Base-by-base conservation (phyloP, 1,140 invertebrate species). In the Archivesica marissinica region DNA sequence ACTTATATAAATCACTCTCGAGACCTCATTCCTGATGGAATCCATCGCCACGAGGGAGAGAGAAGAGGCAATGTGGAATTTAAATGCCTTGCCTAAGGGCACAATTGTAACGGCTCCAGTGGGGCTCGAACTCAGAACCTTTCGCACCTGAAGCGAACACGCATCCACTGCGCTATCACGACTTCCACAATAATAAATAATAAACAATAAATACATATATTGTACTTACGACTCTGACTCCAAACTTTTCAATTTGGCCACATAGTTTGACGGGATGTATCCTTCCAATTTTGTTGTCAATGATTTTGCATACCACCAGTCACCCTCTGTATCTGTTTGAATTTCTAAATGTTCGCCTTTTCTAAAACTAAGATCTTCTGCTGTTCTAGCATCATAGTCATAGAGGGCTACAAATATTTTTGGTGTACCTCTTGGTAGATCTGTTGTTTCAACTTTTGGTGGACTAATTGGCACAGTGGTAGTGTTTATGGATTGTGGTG, bases 241-340 rank as follows among this genome's bases (percentile, higher is more conserved):
- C 92, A 99, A 99, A 86, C 98, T 99, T 95, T 99, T 99, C 91
- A 99, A 95, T 94, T 99, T 98, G 88, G 99, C 99, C 86, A 99
- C 98, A 96, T 99, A 99, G 95, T 99, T 99, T 74, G 98, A 99
- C 89, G 99, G 99, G 94, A 99, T 99, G 95, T 99, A 99, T 82
- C 99, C 99, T 95, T 99, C 98, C 97, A 97, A 66, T 87, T 91
- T 91, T 44, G 98, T 98, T 89, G 97, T 96, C 95, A 98, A 98
- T 94, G 98, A 99, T 90, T 97, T 96, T 59, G 99, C 99, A 91
- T 99, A 96, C 99, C 99, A 99, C 99, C 99, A 99, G 94, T 99
- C 99, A 70, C 99, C 98, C 94, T 98, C 97, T 79, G 98, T 99
- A 95, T 99, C 98, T 95, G 99, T 99, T 86, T 99, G 94, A 88